These are phyloP conservation scores for Promerops cafer DNA, from an alignment of 2,113 vertebrate species.

Conservation along the genomic window DNA sequence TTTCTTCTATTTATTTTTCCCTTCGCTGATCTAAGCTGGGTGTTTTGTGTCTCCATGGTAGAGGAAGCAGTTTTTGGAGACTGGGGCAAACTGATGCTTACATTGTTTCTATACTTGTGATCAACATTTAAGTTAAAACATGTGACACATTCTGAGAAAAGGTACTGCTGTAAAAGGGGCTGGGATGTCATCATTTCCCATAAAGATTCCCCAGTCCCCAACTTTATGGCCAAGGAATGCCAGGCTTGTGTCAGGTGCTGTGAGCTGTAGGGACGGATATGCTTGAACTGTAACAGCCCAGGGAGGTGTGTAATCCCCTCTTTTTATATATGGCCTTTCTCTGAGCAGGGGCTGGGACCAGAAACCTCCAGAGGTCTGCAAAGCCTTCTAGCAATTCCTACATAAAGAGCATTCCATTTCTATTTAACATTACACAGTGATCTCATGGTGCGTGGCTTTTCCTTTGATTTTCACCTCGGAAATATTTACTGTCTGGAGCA, in stretches of 20 bases:
- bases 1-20: neutral
- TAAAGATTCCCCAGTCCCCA: neutral
- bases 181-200: neutral
- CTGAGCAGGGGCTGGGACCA: neutral
- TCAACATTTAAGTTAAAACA: neutral
- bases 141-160: neutral
- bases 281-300: neutral
- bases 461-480: neutral
- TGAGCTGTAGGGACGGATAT: rapidly evolving
- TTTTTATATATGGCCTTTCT: neutral
- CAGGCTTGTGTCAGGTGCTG: neutral
- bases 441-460: neutral
- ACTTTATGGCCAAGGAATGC: neutral
- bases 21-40: neutral
- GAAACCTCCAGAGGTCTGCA: neutral
- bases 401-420: neutral
- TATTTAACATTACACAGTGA: neutral
- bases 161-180: neutral
- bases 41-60: neutral
- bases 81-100: neutral
- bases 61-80: neutral
- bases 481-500: neutral
- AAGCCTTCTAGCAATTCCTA: neutral
- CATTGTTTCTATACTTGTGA: neutral
- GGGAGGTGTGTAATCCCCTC: neutral